A percentile compares a stretch with the other conserved stretches of the same genome.
phyloP scores from a whole-genome alignment of 2,888 invertebrate genomes.

The Trichopria drosophilae region DNA sequence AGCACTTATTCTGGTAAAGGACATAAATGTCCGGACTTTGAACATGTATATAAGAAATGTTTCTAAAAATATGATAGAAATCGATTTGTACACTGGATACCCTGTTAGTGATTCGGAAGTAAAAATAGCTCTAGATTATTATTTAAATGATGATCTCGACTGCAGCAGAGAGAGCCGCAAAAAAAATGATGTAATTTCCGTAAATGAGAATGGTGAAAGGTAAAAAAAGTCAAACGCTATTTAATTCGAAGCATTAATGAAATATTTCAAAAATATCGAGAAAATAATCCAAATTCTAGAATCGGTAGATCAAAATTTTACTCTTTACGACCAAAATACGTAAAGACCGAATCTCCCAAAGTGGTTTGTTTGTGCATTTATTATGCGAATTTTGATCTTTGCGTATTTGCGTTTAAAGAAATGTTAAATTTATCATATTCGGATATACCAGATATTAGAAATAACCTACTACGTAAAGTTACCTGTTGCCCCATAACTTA shows the following conservation, averaged over 20 bases:
- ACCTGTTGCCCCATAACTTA: neutral
- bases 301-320: no score
- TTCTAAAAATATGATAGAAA: neutral
- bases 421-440: no score
- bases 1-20: no score
- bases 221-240: no score
- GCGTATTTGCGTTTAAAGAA: conserved; percentile 14
- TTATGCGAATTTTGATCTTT: conserved; percentile 27
- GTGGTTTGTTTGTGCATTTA: no score
- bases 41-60: neutral
- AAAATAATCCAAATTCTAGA: conserved; percentile 15
- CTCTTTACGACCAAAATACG: conserved; percentile 18
- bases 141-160: conserved; percentile 22
- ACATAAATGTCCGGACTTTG: no score
- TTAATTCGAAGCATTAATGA: conserved; percentile 15
- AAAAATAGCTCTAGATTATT: conserved; percentile 16
- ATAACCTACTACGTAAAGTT: neutral
- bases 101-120: neutral
- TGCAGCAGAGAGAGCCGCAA: conserved; percentile 36
- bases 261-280: conserved; percentile 6
- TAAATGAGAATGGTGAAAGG: conserved; percentile 17
- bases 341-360: conserved; percentile 5
- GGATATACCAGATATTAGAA: no score
- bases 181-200: conserved; percentile 18
- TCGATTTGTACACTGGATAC: conserved; percentile 6